These are phyloP conservation scores for Amaurobius ferox DNA, from an alignment of 2,888 invertebrate species.

Conservation along the genomic window DNA sequence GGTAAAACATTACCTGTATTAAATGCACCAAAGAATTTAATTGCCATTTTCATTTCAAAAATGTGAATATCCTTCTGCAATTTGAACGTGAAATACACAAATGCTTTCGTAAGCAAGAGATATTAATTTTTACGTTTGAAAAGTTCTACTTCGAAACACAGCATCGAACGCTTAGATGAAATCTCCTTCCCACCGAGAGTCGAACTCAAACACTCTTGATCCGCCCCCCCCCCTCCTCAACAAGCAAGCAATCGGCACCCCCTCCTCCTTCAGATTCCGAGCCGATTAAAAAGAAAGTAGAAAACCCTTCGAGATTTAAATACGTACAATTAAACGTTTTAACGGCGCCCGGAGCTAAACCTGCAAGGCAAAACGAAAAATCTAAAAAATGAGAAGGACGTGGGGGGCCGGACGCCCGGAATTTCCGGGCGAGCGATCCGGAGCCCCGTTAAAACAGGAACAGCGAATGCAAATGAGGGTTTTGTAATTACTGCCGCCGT, in stretches of 20 bases:
- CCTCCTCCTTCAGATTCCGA: neutral
- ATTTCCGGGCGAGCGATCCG: conserved; percentile 66
- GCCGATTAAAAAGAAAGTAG: conserved; percentile 17
- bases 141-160: neutral
- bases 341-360: conserved; percentile 34
- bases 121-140: too few relatives aligned
- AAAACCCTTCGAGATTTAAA: conserved; percentile 34
- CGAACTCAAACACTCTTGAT: neutral
- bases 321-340: conserved; percentile 68
- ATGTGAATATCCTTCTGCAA: too few relatives aligned
- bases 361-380: conserved; percentile 27
- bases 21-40: too few relatives aligned
- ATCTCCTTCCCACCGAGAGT: neutral
- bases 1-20: too few relatives aligned
- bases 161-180: conserved; percentile 5
- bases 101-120: too few relatives aligned
- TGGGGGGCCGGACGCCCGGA: conserved; percentile 29
- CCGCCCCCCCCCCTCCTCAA: neutral
- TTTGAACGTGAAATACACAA: too few relatives aligned
- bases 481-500: conserved; percentile 69
- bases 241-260: conserved; percentile 14
- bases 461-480: conserved; percentile 68
- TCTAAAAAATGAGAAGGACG: conserved; percentile 5
- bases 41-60: too few relatives aligned
- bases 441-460: conserved; percentile 50